Evolutionary conservation across 2,797 vertebrate species (phyloP).

Genomic region (Holocentrus rufus): DNA sequence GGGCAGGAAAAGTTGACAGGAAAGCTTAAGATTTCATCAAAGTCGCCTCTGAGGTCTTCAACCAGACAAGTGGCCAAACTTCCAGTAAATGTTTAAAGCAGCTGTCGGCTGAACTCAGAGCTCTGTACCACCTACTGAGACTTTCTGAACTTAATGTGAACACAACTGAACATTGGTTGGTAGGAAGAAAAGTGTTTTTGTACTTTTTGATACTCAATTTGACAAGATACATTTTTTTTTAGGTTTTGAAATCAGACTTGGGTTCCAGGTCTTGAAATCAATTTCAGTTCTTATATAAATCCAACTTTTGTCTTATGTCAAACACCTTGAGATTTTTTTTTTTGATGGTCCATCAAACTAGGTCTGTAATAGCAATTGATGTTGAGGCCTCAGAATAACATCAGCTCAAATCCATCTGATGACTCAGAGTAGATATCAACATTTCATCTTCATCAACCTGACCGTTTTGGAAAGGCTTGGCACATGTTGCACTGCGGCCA

Average conservation of each 20-base stretch:
- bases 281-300: slow-evolving; percentile 2
- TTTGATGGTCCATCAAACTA: not conserved
- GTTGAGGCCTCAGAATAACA: slow-evolving; percentile 12
- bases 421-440: slow-evolving; percentile 17
- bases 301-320: not conserved
- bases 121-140: not conserved
- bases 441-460: slow-evolving; percentile 20
- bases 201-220: not conserved
- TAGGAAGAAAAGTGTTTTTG: slow-evolving; percentile 15
- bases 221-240: slow-evolving; percentile 2
- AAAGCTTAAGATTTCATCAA: slow-evolving; percentile 14
- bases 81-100: not conserved
- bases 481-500: slow-evolving; percentile 12
- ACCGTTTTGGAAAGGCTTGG: slow-evolving; percentile 5
- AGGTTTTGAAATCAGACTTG: slow-evolving; percentile 7
- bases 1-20: slow-evolving; percentile 4
- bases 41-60: slow-evolving; percentile 2
- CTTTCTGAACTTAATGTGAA: slow-evolving; percentile 7
- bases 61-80: not conserved
- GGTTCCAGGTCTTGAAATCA: slow-evolving; percentile 7
- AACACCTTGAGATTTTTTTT: not conserved
- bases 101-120: not conserved
- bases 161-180: not conserved
- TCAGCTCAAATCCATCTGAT: slow-evolving; percentile 16
- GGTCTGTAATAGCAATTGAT: slow-evolving; percentile 10